Evolutionary conservation across 2,888 invertebrate genomes (phyloP), one percentile per base, ranked within the genome.

Genomic region (Hirudinaria manillensis): DNA sequence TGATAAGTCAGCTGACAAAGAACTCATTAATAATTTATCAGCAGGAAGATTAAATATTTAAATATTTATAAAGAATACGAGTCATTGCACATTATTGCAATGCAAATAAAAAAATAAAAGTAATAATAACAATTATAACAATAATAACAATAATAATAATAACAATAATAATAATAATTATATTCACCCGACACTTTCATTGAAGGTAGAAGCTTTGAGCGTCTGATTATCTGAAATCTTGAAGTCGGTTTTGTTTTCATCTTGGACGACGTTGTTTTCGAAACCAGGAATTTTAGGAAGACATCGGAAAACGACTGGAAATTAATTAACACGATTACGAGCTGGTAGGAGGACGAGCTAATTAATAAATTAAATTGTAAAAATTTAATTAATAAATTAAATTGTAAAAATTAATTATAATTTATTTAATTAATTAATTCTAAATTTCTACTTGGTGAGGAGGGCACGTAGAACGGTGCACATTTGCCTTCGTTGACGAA

Each of bases 241-340:
- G 16, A 72, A 27, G n/a, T 32, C 10, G 2, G 32, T 61, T 32
- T 36, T 61, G 24, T 56, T 61, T 55, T 55, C 36, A 2, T 19
- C 27, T 21, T n/a, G 13, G 27, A 67, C 45, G 36, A 10, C 29
- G 32, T 61, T 29, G 61, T 56, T 53, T 21, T 56, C 36, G 32
- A 72, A 34, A 0, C 55, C 72, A 2, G 32, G n/a, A 19, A 34
- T 13, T 21, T 67, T 38, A 27, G 76, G 76, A 1, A 76, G 24
- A 34, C 76, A 76, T 27, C 76, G 45, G 29, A 29, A 76, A 13
- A 76, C 67, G 27, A 76, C 76, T 76, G 16, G 19, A 73, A 68
- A 38, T 16, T 13, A 68, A 13, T 16, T 27, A 32, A 32, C 7
- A 6, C 16, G 29, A 61, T 65, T 65, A 6, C 68, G n/a, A 16